Base-by-base conservation (phyloP, 2,113 vertebrate genomes). In the Pardalotus punctatus region DNA sequence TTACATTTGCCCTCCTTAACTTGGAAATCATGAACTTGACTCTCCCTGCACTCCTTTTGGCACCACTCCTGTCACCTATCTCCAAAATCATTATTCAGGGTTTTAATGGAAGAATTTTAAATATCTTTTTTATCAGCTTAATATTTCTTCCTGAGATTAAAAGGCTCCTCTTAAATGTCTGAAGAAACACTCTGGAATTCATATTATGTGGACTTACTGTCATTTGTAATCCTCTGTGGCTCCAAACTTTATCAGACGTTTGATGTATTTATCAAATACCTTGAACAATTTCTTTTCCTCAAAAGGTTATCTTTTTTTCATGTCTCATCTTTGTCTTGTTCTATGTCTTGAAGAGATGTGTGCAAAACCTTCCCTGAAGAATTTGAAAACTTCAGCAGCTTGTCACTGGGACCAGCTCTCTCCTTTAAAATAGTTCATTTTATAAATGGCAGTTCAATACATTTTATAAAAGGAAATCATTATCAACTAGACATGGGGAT, bases 361-460 rank as follows among this genome's bases (percentile, higher is more conserved):
- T 88, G 42, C 82, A 70, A 77, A 95, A 9, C 36, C 64, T 83
- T 90, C 45, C 87, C 72, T 85, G 73, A 77, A 93, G 43, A 88
- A 43, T 81, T 70, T 88, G 61, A 53, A 78, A 66, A 36, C 33
- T 95, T 88, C 87, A 84, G 38, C 62, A 87, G 28, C 65, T 64
- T 94, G 74, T 89, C 80, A 77, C 69, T 74, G 47, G 69, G 27
- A 12, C 45, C 6, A 40, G 20, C 27, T 93, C 33, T 71, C 67
- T 84, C 14, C 54, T 90, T 88, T 92, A 80, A 90, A 95, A 86
- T 36, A 67, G 45, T 81, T 81, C 25, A 78, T 92, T 93, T 90
- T 81, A 47, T 92, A 93, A 91, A 81, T 88, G 82, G 50, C 56
- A 86, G 40, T 93, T 90, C 81, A 94, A 38, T 96, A 69, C 14